Evolutionary conservation across 2,888 invertebrate genomes (phyloP).

Genomic region (Metellina segmentata): DNA sequence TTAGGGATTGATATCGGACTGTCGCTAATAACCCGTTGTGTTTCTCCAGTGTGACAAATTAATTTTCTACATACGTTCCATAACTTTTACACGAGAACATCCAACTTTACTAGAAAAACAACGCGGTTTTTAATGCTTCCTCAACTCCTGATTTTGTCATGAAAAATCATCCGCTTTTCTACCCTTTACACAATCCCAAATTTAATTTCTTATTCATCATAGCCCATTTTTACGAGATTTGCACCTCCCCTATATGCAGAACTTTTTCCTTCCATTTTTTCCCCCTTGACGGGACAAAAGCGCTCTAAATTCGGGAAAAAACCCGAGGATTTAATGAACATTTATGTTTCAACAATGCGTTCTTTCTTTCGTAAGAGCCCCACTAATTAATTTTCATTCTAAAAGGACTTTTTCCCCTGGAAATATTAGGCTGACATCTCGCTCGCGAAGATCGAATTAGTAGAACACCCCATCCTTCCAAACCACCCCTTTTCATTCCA

Average conservation of each 20-base stretch:
- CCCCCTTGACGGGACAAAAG: background rate
- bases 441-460: background rate
- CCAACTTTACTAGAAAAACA: too few species aligned
- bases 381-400: constrained; percentile 67
- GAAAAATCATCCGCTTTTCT: background rate
- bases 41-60: too few species aligned
- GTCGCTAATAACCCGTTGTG: too few species aligned
- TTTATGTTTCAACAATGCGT: constrained; percentile 63
- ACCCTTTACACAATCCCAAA: background rate
- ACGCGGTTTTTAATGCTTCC: too few species aligned
- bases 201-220: background rate
- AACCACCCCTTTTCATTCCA: background rate
- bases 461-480: background rate
- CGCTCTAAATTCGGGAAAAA: background rate
- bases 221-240: background rate
- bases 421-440: constrained; percentile 49
- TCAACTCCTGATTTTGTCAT: background rate
- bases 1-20: too few species aligned
- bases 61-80: too few species aligned
- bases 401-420: constrained; percentile 4
- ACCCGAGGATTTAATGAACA: constrained; percentile 59
- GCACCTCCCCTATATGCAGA: background rate
- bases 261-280: background rate
- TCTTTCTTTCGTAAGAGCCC: constrained; percentile 29
- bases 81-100: too few species aligned